Percentiles rank a stretch among this genome's conserved stretches.
These are phyloP conservation scores for Chaitophorus viminalis DNA, from an alignment of 2,888 invertebrate species.

Conservation along the genomic window DNA sequence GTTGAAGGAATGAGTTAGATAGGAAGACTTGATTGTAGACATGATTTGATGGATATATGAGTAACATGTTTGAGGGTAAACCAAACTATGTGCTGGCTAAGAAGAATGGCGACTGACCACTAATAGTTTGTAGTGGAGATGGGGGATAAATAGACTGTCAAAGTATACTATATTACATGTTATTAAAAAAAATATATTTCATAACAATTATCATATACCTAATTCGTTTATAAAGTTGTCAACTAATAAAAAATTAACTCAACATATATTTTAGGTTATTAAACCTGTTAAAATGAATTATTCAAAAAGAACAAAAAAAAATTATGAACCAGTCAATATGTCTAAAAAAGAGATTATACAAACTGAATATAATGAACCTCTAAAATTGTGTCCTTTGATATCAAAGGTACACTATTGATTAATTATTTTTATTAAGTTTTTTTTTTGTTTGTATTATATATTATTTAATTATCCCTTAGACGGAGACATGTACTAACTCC, in stretches of 20 bases:
- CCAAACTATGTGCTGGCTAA: too few relatives aligned
- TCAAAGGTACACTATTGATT: slow-evolving; percentile 25
- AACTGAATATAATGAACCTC: slow-evolving; percentile 32
- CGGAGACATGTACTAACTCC: not conserved
- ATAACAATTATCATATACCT: slow-evolving; percentile 30
- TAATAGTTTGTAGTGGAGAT: too few relatives aligned
- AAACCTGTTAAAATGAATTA: slow-evolving; percentile 58
- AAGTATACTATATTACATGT: not conserved
- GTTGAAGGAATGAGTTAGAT: too few relatives aligned
- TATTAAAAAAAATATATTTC: not conserved
- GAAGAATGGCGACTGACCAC: too few relatives aligned
- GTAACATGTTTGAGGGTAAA: too few relatives aligned
- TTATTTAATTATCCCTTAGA: slow-evolving; percentile 9
- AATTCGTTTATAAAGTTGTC: not conserved
- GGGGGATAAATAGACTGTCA: too few relatives aligned
- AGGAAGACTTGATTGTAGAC: too few relatives aligned
- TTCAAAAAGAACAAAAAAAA: slow-evolving; percentile 48
- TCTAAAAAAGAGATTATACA: slow-evolving; percentile 41
- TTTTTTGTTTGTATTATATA: not conserved
- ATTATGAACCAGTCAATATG: slow-evolving; percentile 28
- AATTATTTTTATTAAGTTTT: slow-evolving; percentile 11
- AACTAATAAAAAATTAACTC: not conserved
- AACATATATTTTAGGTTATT: slow-evolving; percentile 53
- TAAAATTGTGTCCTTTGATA: slow-evolving; percentile 29
- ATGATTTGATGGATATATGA: too few relatives aligned